Conservation (phyloP, 2,888 invertebrate genomes). For the Drosophila cyrtoloma region DNA sequence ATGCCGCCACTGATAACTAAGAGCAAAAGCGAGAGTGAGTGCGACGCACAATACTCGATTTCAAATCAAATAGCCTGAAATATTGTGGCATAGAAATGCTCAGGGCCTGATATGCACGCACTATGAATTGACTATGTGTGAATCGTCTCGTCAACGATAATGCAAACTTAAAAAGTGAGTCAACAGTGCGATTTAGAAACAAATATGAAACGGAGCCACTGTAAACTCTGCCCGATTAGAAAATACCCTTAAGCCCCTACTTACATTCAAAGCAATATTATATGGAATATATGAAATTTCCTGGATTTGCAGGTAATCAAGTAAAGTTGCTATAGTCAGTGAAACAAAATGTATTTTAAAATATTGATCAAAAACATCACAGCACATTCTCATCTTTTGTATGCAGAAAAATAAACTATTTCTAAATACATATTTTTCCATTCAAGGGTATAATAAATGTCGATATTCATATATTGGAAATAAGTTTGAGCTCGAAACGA, state of each 20-base stretch:
- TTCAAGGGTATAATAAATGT: background rate
- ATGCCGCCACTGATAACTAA: conserved; percentile 50
- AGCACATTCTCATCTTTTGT: background rate
- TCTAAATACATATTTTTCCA: background rate
- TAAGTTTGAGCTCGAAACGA: background rate
- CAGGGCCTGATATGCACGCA: conserved; percentile 34
- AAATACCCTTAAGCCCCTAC: background rate
- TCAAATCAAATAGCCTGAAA: conserved; percentile 45
- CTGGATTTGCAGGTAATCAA: background rate
- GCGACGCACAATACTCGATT: conserved; percentile 48
- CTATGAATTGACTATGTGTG: conserved; percentile 27
- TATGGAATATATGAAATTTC: background rate
- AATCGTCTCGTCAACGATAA: conserved; percentile 55
- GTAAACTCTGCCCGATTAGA: background rate
- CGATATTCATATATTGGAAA: too few species aligned
- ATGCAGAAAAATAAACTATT: background rate
- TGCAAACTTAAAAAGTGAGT: conserved; percentile 12
- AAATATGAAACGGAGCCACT: background rate
- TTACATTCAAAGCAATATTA: background rate
- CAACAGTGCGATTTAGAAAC: background rate
- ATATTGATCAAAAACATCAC: background rate
- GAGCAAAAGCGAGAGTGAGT: conserved; percentile 21
- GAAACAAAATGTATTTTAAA: background rate
- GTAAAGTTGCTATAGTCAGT: background rate
- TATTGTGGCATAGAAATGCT: conserved; percentile 41